A percentile compares a stretch with the other conserved stretches of the same genome.
Conservation (phyloP, 2,797 vertebrate genomes). For the Ctenosaura bakeri region DNA sequence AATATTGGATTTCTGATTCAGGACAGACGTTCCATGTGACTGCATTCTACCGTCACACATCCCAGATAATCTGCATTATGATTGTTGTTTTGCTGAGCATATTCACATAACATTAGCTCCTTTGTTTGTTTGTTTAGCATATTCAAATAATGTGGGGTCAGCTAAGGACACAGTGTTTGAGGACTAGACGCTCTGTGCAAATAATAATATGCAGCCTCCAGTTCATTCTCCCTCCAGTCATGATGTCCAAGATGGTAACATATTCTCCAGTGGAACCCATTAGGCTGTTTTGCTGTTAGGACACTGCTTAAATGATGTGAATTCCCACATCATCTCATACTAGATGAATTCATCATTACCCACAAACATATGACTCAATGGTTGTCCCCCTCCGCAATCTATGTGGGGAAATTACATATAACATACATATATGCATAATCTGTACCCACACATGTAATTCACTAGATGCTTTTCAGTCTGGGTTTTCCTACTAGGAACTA, state of each 20-base stretch:
- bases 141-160: not conserved
- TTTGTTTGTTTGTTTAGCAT: not conserved
- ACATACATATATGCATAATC: not conserved
- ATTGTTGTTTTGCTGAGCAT: not conserved
- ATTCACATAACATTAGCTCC: too few relatives aligned
- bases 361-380: not conserved
- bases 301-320: not conserved
- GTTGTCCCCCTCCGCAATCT: not conserved
- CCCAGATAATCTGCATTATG: not conserved
- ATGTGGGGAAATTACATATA: not conserved
- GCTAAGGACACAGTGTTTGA: not conserved
- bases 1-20: not conserved
- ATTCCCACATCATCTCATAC: not conserved
- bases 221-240: not conserved
- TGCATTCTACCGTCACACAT: not conserved
- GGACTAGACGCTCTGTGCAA: not conserved
- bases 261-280: not conserved
- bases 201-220: not conserved
- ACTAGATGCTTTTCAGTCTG: constrained; percentile 24
- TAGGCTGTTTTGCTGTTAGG: not conserved
- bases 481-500: constrained; percentile 1
- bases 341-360: not conserved
- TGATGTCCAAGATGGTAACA: not conserved
- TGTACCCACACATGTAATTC: not conserved
- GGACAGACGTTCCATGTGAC: not conserved